Evolutionary conservation across 2,888 invertebrate species (phyloP), one percentile per base, ranked within the genome.

Genomic region (Sialis lutaria): DNA sequence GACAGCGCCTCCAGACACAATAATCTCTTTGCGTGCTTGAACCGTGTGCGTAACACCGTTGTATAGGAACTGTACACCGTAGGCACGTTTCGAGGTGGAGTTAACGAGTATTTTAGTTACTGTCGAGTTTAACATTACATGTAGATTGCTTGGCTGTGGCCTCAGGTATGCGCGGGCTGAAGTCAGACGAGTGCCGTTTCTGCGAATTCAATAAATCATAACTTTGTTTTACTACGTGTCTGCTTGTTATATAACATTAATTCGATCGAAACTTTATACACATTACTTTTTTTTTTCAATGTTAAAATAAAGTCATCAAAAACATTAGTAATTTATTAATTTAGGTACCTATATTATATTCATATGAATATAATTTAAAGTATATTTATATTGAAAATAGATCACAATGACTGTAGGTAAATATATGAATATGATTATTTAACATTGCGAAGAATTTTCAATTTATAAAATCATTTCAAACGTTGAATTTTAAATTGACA

Each of bases 1-100:
- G 7, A 81, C 59, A 0, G 80, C 72, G 1, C 82, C 81, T 4
- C 69, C 77, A 3, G 75, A 73, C 10, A 80, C 57, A 37, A 82
- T 67, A 4, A 73, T 73, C 68, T 77, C 77, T 53, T 70, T 72
- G 32, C 59, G 67, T 7, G 70, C 74, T 7, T 61, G 62, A 1
- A 73, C 73, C 3, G 60, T 63, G 49, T 62, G 67, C 2, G 60
- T 63, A 49, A 62, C 67, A 4, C 60, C 64, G 50, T 63, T 58
- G 54, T 74, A 72, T 5, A 74, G 58, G 53, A 75, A 80, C 55
- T 80, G 73, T 0, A 82, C 76, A 0, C 70, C 77, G 0, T 69
- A 65, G 7, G 74, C 75, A 43, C 58, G 65, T 59, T 74, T 75
- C 32, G 60, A 60, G 1, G 55, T 61, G 0, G 66, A 67, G 47